phyloP scores from a whole-genome alignment of 1,140 invertebrate species.

The Teleogryllus occipitalis region DNA sequence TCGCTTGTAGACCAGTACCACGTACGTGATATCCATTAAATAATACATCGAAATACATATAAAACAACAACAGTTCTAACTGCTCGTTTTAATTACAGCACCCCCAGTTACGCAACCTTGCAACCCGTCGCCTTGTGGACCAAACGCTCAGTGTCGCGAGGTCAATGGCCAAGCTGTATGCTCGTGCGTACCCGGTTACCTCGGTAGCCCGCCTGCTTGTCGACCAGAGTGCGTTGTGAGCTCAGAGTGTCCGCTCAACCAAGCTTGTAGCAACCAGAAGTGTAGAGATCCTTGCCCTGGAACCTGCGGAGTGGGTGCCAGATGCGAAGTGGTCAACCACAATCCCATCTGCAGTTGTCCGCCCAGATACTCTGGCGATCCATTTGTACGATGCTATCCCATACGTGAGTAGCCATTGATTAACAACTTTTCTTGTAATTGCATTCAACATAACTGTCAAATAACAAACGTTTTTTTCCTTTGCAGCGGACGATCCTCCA shows the following conservation, averaged over 20 bases:
- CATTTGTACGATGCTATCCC: slow-evolving; percentile 32
- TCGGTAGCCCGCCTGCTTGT: slow-evolving; percentile 41
- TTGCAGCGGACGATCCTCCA: neutral
- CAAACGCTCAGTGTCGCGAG: slow-evolving; percentile 38
- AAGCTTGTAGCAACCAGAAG: slow-evolving; percentile 43
- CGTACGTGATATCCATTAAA: slow-evolving; percentile 44
- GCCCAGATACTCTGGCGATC: slow-evolving; percentile 43
- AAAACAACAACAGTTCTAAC: slow-evolving; percentile 55
- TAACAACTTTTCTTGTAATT: too few relatives aligned
- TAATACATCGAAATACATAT: too few relatives aligned
- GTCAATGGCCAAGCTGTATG: slow-evolving; percentile 41
- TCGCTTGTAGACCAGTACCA: slow-evolving; percentile 33
- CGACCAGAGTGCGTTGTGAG: slow-evolving; percentile 41
- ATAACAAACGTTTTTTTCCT: neutral
- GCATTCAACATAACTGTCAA: neutral
- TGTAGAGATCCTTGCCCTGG: slow-evolving; percentile 44
- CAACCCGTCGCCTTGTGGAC: slow-evolving; percentile 35
- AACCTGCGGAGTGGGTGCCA: slow-evolving; percentile 45
- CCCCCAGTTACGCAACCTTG: slow-evolving; percentile 38
- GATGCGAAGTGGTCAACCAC: slow-evolving; percentile 47
- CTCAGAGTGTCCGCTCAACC: slow-evolving; percentile 40
- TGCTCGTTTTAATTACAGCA: slow-evolving; percentile 45
- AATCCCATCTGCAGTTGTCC: slow-evolving; percentile 43
- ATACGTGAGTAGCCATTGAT: neutral
- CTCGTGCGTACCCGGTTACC: slow-evolving; percentile 39